Evolutionary conservation across 2,113 vertebrate species (phyloP).

Genomic region (Cercocebus atys): DNA sequence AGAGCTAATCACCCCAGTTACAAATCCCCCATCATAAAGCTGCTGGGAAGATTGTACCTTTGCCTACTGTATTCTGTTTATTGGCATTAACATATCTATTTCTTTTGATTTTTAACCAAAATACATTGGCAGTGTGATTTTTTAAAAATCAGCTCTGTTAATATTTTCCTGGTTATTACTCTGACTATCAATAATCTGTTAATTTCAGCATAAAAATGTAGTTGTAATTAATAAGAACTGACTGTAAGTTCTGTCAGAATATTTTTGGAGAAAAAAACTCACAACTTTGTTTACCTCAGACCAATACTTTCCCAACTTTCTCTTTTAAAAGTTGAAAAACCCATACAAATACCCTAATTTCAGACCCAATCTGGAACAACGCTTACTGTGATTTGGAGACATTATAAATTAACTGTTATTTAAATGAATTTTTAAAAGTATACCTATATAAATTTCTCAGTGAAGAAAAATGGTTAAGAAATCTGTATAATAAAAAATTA

Average conservation of each 20-base stretch:
- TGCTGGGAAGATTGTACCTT: not conserved
- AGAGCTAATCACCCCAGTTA: not conserved
- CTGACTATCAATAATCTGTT: not conserved
- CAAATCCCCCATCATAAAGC: fast-evolving
- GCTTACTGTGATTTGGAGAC: not conserved
- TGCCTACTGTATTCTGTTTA: not conserved
- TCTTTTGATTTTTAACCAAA: not conserved
- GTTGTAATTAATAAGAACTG: not conserved
- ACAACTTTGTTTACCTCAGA: not conserved
- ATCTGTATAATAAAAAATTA: not conserved
- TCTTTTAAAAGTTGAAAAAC: not conserved
- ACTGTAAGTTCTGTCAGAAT: not conserved
- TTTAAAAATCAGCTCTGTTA: not conserved
- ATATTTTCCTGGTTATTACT: constrained; percentile 12
- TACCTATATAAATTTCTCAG: not conserved
- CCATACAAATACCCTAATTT: not conserved
- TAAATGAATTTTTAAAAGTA: not conserved
- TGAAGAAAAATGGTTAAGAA: not conserved
- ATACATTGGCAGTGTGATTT: not conserved
- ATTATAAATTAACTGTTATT: not conserved
- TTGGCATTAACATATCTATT: not conserved
- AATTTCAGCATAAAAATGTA: not conserved
- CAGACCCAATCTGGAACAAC: not conserved
- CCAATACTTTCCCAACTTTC: not conserved
- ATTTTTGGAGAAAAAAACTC: not conserved